phyloP scores from a whole-genome alignment of 2,888 invertebrate genomes.

The Brachypalpus laphriformis region DNA sequence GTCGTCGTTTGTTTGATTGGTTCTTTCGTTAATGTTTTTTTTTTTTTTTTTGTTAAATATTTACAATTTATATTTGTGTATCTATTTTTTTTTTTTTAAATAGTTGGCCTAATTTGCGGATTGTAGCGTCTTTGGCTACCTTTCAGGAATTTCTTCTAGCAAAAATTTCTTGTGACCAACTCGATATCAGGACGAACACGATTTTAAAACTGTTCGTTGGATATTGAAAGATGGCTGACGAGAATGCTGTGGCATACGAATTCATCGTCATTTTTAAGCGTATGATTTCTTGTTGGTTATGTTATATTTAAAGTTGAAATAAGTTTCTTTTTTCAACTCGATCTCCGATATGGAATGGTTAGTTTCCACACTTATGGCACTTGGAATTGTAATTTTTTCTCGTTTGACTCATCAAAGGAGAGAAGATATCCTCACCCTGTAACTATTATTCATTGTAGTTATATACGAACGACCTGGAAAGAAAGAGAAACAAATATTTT shows the following conservation, averaged over 20 bases:
- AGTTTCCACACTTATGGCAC: conserved; percentile 44
- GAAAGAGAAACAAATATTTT: neutral
- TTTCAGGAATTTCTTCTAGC: conserved; percentile 70
- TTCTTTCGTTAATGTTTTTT: conserved; percentile 53
- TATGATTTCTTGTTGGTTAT: conserved; percentile 1
- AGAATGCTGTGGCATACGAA: conserved; percentile 15
- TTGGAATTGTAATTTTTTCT: conserved; percentile 9
- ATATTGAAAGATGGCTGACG: conserved; percentile 51
- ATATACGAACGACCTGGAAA: conserved; percentile 1
- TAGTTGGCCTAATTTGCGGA: conserved; percentile 36
- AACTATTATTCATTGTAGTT: neutral
- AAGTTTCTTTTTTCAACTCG: conserved; percentile 5
- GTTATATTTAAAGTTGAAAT: neutral
- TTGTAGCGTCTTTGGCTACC: conserved; percentile 37
- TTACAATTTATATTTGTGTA: conserved; percentile 46
- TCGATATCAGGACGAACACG: conserved; percentile 53
- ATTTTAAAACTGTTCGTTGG: conserved; percentile 47
- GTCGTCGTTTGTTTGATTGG: conserved; percentile 42
- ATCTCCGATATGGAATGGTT: conserved; percentile 9
- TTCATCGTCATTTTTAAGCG: conserved; percentile 62
- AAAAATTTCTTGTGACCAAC: conserved; percentile 60
- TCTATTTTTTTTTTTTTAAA: conserved; percentile 6
- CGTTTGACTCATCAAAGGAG: neutral
- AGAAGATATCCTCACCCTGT: neutral
- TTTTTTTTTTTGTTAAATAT: conserved; percentile 39